Evolutionary conservation across 2,797 vertebrate species (phyloP), one percentile per base, ranked within the genome.

Genomic region (Phalanger gymnotis): DNA sequence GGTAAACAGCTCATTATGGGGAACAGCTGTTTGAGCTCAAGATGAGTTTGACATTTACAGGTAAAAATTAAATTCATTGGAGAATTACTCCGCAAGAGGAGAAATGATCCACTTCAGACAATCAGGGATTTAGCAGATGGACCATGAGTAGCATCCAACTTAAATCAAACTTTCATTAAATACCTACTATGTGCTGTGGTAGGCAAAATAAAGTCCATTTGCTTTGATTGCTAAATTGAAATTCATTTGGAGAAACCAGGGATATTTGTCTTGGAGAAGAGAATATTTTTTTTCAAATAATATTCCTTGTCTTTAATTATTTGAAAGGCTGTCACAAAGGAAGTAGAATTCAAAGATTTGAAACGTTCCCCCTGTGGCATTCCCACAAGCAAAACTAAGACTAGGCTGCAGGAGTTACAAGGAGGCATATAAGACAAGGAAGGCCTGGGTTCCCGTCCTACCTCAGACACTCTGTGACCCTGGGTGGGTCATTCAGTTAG

Each of bases 51-150:
- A 56, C 53, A 2, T 55, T 51, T 58, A 95, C 54, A 52, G 93
- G 96, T 61, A 93, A 90, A 2, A 87, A 91, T 52, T 51, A 87
- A 96, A 9, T 90, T 51, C 90, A 91, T 95, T 97, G 91, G 92
- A 96, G 54, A 73, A 96, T 53, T 57, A 89, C 56, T 94, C 9
- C 28, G 31, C 52, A 91, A 95, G 54, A 91, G 6, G 54, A 93
- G 94, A 95, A 96, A 92, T 91, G 90, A 96, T 95, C 92, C 90
- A 52, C 91, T 94, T 95, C 47, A 47, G 52, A n/a, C 95, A 92
- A 61, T 57, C 93, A 94, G 90, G 9, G 66, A 94, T 93, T 93
- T 93, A 95, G 53, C 51, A 53, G 40, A 27, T 87, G 94, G 92
- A 96, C 52, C 54, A 81, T 66, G 73, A 94, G 66, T 87, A 95